Evolutionary conservation across 2,113 vertebrate genomes (phyloP).

Genomic region (Leucoraja erinaceus): DNA sequence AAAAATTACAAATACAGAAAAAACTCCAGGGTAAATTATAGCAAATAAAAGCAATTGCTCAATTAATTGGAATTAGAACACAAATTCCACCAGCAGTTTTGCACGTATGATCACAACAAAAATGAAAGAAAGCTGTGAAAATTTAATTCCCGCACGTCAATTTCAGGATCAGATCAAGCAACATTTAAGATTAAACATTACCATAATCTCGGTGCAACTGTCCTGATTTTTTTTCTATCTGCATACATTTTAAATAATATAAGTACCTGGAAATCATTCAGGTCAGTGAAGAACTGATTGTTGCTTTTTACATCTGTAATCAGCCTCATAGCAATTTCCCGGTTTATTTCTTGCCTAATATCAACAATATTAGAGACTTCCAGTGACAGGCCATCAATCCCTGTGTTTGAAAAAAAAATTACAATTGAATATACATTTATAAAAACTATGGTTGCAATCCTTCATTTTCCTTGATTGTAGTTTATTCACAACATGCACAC

Average conservation of each 20-base stretch:
- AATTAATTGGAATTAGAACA: background rate
- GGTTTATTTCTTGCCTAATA: constrained; percentile 78
- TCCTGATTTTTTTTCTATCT: background rate
- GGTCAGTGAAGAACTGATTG: constrained; percentile 78
- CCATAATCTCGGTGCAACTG: background rate
- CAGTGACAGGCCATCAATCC: constrained; percentile 71
- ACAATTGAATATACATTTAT: constrained; percentile 43
- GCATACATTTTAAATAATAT: constrained; percentile 2
- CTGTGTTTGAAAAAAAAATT: constrained; percentile 49
- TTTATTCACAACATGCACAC: background rate
- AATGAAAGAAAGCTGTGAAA: background rate
- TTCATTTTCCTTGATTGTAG: background rate
- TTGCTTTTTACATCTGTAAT: constrained; percentile 68
- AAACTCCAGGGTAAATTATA: background rate
- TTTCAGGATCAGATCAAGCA: too few relatives aligned
- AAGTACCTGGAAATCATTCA: constrained; percentile 86
- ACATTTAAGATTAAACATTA: background rate
- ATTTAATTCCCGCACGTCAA: background rate
- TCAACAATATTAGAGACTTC: constrained; percentile 84
- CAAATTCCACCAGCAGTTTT: background rate
- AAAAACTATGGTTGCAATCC: constrained; percentile 12
- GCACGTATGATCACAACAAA: background rate
- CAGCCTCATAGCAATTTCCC: constrained; percentile 83
- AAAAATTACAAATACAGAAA: background rate
- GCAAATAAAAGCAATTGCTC: background rate